Evolutionary conservation across 2,888 invertebrate species (phyloP).

Genomic region (Microctonus aethiopoides): DNA sequence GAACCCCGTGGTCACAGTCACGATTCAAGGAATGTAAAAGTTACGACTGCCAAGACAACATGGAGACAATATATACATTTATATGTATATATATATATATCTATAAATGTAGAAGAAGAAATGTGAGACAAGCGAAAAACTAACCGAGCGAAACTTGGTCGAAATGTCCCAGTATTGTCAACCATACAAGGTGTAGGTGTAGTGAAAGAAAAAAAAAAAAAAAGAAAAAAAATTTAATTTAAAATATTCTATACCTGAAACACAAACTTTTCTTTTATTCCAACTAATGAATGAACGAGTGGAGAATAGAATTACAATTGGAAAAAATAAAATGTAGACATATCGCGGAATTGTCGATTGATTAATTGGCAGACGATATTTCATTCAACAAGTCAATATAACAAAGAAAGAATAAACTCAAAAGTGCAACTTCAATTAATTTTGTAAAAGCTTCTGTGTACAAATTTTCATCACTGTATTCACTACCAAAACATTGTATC

Average conservation of each 20-base stretch:
- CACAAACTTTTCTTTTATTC: background rate
- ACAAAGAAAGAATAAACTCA: background rate
- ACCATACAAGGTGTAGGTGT: background rate
- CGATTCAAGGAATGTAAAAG: constrained; percentile 31
- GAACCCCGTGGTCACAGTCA: constrained; percentile 33
- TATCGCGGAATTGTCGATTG: background rate
- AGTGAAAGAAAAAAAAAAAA: background rate
- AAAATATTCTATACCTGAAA: background rate
- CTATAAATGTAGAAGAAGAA: constrained; percentile 7
- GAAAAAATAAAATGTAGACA: background rate
- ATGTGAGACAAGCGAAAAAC: constrained; percentile 17
- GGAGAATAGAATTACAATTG: background rate
- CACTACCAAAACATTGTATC: background rate
- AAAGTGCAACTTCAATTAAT: background rate
- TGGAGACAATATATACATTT: constrained; percentile 8
- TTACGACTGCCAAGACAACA: constrained; percentile 21
- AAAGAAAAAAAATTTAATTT: background rate
- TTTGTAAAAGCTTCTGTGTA: background rate
- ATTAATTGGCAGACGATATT: background rate
- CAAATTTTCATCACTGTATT: background rate
- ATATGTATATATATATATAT: background rate
- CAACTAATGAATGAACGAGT: background rate
- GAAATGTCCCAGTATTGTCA: constrained; percentile 16
- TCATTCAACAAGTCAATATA: background rate
- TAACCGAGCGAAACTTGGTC: constrained; percentile 25